These are phyloP conservation scores for Catharus bicknelli DNA, from an alignment of 2,113 vertebrate genomes.

Conservation along the genomic window DNA sequence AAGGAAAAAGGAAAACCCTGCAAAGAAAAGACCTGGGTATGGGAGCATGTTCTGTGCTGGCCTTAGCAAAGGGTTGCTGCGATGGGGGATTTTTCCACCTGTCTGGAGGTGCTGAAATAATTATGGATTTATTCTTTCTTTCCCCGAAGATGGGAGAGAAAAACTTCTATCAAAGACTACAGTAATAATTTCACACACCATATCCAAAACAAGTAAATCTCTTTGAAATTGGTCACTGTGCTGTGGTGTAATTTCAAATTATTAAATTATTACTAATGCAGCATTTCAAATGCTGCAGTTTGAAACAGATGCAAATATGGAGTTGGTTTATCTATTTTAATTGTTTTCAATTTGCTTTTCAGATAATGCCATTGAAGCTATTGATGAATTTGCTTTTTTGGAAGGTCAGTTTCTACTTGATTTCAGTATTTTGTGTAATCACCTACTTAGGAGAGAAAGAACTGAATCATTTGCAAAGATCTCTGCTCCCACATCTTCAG, in stretches of 20 bases:
- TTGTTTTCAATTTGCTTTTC: constrained; percentile 31
- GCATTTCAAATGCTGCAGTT: not conserved
- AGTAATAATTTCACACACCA: not conserved
- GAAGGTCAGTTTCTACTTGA: constrained; percentile 81
- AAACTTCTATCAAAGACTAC: not conserved
- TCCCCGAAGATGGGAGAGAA: not conserved
- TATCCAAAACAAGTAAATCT: not conserved
- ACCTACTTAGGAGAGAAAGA: not conserved
- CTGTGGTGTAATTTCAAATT: not conserved
- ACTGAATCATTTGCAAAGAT: not conserved
- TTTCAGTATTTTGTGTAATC: not conserved
- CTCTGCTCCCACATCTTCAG: not conserved
- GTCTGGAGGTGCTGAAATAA: not conserved
- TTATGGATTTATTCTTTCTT: not conserved
- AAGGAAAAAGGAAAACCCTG: constrained; percentile 94
- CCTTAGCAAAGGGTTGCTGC: not conserved
- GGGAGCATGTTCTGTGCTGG: not conserved
- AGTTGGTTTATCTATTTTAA: not conserved
- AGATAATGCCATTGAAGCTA: constrained; percentile 95
- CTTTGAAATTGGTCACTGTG: not conserved
- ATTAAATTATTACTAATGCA: too few relatives aligned
- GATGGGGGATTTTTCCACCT: not conserved
- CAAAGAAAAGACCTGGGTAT: constrained; percentile 95
- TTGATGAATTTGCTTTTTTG: constrained; percentile 95
- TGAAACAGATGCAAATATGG: not conserved